Evolutionary conservation across 2,888 invertebrate species (phyloP).

Genomic region (Disparrhopalites patrizii): DNA sequence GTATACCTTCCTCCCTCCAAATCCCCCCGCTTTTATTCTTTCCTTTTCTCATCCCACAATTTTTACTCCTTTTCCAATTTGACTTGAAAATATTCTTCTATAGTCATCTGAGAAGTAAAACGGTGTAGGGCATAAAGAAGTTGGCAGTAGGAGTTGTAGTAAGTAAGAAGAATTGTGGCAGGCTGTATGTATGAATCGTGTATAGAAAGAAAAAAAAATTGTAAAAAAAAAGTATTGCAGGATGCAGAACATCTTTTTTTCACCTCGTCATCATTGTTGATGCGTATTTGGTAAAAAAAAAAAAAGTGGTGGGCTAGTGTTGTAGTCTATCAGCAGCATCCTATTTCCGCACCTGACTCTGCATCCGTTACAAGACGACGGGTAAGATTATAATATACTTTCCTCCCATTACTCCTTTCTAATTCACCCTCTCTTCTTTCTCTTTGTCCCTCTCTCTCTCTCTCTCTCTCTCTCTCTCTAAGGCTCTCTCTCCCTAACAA

Average conservation of each 20-base stretch:
- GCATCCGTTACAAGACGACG: conserved; percentile 35
- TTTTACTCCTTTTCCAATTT: too few species aligned
- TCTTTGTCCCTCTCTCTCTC: conserved; percentile 4
- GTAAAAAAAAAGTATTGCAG: conserved; percentile 26
- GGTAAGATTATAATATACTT: conserved; percentile 7
- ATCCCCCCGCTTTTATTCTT: not conserved
- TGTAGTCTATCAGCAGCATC: conserved; percentile 27
- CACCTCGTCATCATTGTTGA: conserved; percentile 22
- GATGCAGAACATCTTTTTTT: conserved; percentile 38
- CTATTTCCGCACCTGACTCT: conserved; percentile 40
- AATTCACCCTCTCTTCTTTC: not conserved
- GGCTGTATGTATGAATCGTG: too few species aligned
- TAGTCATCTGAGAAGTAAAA: not conserved
- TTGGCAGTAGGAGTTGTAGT: too few species aligned
- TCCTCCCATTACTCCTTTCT: not conserved
- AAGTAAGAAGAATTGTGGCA: too few species aligned
- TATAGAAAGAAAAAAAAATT: too few species aligned
- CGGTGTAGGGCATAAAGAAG: not conserved
- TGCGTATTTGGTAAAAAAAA: not conserved
- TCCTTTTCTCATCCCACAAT: not conserved
- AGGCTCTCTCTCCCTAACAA: too few species aligned
- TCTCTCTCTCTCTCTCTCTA: conserved; percentile 4
- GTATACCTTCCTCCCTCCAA: not conserved
- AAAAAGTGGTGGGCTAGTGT: not conserved
- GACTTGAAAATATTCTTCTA: too few species aligned